Base-by-base conservation (phyloP, 2,113 vertebrate genomes). In the Macrotis lagotis region DNA sequence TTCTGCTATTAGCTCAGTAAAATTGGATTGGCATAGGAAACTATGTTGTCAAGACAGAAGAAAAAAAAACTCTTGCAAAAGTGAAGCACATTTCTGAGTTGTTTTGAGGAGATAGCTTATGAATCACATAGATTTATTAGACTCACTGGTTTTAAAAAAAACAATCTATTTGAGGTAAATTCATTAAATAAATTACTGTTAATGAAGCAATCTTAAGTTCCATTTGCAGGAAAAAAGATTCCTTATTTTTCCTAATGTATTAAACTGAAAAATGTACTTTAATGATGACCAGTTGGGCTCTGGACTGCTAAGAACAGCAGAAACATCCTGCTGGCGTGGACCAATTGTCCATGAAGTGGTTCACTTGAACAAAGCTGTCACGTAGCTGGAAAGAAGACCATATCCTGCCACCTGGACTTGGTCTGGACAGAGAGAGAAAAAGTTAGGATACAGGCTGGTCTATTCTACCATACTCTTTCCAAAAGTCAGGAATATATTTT, bases 11-110 rank as follows among this genome's bases (percentile, higher is more conserved):
- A 93, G 28, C 8, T 92, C 91, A 83, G n/a, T n/a, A 83, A 19
- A 44, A 44, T 2, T 44, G n/a, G n/a, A 83, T 83, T 6, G 24
- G 19, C 66, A 92, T n/a, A 48, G 90, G 93, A 51, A 96, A 74
- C 48, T 49, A 14, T 19, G 24, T 28, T 89, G 91, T 93, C 49
- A 94, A 52, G 37, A 48, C 92, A 6, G 6, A 94, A 94, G 51
- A 48, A 2, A 8, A 48, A 2, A 8, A 22, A 19, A 26, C 95
- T 96, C 96, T 94, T n/a, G 93, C 12, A 89, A 95, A 95, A 93
- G 3, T 31, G 83, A 92, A 55, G 90, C 52, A 28, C 0, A 52
- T 96, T 90, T 95, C 51, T 88, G 37, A 91, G 50, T 83, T 59
- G 53, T 91, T 93, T 89, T 47, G 48, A 44, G n/a, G 55, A 11